Evolutionary conservation across 2,888 invertebrate genomes (phyloP).

Genomic region (Xestoiulus laeticollis): DNA sequence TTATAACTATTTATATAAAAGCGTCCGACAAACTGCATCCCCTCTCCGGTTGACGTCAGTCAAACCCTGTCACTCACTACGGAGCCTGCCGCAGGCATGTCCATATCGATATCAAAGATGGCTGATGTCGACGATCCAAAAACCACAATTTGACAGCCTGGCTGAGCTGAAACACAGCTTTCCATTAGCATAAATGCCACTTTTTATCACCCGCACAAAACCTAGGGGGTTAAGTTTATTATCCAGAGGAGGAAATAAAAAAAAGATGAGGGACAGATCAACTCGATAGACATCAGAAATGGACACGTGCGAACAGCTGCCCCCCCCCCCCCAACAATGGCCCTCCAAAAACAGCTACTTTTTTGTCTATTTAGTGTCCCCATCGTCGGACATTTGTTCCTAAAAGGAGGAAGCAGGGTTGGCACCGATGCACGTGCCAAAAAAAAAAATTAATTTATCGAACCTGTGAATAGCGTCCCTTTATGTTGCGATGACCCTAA

Average conservation of each 20-base stretch:
- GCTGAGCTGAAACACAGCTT: neutral
- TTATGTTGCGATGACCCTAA: no score
- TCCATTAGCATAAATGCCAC: slow-evolving; percentile 6
- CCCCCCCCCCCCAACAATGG: neutral
- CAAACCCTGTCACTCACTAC: neutral
- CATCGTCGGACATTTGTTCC: neutral
- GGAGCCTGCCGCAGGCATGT: neutral
- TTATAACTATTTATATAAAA: no score
- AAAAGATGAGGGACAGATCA: slow-evolving; percentile 21
- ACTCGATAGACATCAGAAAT: neutral
- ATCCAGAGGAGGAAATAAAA: neutral
- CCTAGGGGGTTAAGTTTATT: slow-evolving; percentile 11
- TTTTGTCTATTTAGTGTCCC: slow-evolving; percentile 20
- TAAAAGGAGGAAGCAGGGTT: neutral
- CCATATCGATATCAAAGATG: slow-evolving; percentile 3
- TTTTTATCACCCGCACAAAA: slow-evolving; percentile 34
- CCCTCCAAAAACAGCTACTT: slow-evolving; percentile 9
- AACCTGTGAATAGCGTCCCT: no score
- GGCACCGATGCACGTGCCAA: neutral
- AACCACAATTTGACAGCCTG: slow-evolving; percentile 7
- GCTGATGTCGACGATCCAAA: neutral
- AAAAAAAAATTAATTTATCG: neutral
- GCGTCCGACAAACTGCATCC: no score
- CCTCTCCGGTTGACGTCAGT: neutral
- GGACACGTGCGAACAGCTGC: slow-evolving; percentile 34